Evolutionary conservation across 2,113 vertebrate species (phyloP), one percentile per base, ranked within the genome.

Genomic region (Tetrao urogallus): DNA sequence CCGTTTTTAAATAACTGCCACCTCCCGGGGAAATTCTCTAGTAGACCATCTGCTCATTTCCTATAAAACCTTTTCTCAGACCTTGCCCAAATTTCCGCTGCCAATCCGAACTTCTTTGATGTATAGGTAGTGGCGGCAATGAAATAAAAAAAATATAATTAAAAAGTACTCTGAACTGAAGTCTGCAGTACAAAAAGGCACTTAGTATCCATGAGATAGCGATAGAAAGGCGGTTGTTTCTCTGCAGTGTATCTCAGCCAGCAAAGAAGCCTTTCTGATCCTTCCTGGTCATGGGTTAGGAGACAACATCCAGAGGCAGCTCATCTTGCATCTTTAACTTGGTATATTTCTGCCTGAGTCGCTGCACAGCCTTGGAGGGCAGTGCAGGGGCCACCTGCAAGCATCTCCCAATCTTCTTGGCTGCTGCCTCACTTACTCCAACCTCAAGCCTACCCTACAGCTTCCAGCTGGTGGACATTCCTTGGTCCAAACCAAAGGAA

Each of bases 1-100:
- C 88, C 80, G 20, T 91, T 96, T 96, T 90, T 88, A 94, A 95
- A 84, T 88, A 95, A 94, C 90, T 94, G 86, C 85, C 94, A 1
- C 63, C 93, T 94, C 95, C 93, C 82, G 92, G 95, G 96, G 94
- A 94, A 95, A 95, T 96, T 91, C 79, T 95, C 79, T 84, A 71
- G 72, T 72, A 88, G 57, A 81, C 95, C 95, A 96, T 97, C 96
- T 97, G 96, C 85, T 96, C 40, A 0, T 66, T 94, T 93, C 52
- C 72, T 94, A 86, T 38, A 94, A 94, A 95, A 90, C 86, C 64
- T 93, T 47, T 63, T 92, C 94, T 94, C 90, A 96, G 91, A 78
- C 69, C 80, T 81, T 91, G 86, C 73, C 8, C 73, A 78, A 75
- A 93, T 93, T 95, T 90, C 61, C 12, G 82, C 76, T 94, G 93